Conservation (phyloP, 2,113 vertebrate genomes). For the Athene noctua region DNA sequence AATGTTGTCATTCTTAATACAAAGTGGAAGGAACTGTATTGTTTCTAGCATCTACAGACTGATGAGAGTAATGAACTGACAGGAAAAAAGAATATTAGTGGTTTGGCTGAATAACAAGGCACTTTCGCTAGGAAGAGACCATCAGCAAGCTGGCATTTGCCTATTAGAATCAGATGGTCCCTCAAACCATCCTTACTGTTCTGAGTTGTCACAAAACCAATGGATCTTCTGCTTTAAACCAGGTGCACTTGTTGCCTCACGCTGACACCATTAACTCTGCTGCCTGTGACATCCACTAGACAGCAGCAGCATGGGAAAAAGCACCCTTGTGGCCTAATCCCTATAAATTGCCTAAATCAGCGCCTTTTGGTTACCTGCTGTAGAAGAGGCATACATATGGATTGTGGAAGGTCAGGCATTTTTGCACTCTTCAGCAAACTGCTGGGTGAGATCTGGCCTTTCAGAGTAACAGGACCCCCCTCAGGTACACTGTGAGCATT, state of each 20-base stretch:
- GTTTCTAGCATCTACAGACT: not conserved
- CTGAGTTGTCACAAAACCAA: not conserved
- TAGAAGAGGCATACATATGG: not conserved
- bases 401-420: not conserved
- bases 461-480: not conserved
- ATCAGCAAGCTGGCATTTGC: not conserved
- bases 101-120: not conserved
- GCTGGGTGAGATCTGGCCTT: not conserved
- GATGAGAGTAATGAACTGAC: not conserved
- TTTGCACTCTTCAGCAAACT: not conserved
- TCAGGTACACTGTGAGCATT: not conserved
- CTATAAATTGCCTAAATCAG: not conserved
- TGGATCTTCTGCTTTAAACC: not conserved
- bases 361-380: not conserved
- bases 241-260: not conserved
- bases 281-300: not conserved
- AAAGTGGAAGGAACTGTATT: not conserved
- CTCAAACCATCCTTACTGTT: not conserved
- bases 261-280: not conserved
- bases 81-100: not conserved
- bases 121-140: not conserved
- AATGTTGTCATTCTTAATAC: not conserved
- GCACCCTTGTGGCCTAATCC: rapidly evolving
- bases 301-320: not conserved
- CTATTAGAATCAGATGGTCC: not conserved